A percentile compares a stretch with the other conserved stretches of the same genome.
phyloP scores from a whole-genome alignment of 2,888 invertebrate species.

The Mythimna loreyi region DNA sequence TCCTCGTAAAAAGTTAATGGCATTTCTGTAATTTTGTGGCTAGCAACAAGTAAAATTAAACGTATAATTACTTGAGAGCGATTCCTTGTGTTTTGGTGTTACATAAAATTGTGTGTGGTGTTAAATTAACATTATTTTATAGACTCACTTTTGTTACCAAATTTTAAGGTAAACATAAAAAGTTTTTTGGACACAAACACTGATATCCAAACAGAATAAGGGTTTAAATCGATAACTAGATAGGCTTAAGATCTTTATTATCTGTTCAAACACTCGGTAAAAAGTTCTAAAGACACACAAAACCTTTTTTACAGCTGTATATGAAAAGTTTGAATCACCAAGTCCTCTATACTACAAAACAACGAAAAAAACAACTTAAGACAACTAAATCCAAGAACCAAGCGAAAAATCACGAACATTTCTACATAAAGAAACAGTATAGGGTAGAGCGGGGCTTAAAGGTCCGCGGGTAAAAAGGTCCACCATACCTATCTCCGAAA shows the following conservation, averaged over 20 bases:
- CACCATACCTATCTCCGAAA: no score
- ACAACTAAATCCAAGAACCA: slow-evolving; percentile 1
- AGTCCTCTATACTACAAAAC: not conserved
- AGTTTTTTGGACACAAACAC: not conserved
- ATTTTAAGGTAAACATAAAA: not conserved
- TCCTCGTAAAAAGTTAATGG: slow-evolving; percentile 88
- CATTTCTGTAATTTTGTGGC: slow-evolving; percentile 81
- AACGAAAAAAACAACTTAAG: not conserved
- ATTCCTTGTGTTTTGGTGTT: slow-evolving; percentile 62
- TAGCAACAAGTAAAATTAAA: slow-evolving; percentile 88
- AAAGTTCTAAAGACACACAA: not conserved
- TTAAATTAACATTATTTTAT: not conserved
- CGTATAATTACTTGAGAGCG: slow-evolving; percentile 80
- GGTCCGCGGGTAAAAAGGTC: no score
- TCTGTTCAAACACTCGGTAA: not conserved
- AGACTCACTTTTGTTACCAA: not conserved
- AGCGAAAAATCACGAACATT: slow-evolving; percentile 4
- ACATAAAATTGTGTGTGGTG: slow-evolving; percentile 48
- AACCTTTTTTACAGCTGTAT: not conserved
- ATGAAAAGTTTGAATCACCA: not conserved
- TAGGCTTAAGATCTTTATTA: not conserved
- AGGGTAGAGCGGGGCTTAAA: no score
- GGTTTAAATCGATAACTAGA: not conserved
- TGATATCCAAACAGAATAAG: not conserved
- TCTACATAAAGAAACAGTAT: slow-evolving; percentile 23